A percentile compares a stretch with the other conserved stretches of the same genome.
Conservation (phyloP, 2,888 invertebrate species). For the Acanthosepion esculentum region DNA sequence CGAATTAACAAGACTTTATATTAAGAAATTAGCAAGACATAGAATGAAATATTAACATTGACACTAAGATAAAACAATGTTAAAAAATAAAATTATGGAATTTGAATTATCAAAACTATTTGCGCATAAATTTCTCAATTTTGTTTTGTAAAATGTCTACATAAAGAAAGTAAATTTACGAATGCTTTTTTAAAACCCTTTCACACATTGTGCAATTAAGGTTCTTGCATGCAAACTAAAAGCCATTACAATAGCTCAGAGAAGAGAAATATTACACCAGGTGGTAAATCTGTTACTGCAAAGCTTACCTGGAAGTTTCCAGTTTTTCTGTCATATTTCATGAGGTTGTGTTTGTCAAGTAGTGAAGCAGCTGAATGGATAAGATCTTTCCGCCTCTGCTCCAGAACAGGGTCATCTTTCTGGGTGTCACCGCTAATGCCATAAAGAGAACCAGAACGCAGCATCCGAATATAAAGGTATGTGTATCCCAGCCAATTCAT, state of each 20-base stretch:
- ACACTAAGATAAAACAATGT: too few relatives aligned
- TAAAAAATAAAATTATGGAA: too few relatives aligned
- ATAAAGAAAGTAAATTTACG: too few relatives aligned
- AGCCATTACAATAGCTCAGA: not conserved
- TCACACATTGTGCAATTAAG: too few relatives aligned
- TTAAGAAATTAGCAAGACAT: too few relatives aligned
- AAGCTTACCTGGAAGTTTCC: slow-evolving; percentile 83
- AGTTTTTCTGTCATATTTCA: slow-evolving; percentile 93
- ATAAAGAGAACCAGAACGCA: slow-evolving; percentile 90
- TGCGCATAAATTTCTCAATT: too few relatives aligned
- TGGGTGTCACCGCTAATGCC: slow-evolving; percentile 82
- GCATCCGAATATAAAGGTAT: slow-evolving; percentile 96
- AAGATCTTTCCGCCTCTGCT: slow-evolving; percentile 93
- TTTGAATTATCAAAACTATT: too few relatives aligned
- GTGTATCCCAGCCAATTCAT: slow-evolving; percentile 95
- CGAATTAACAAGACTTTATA: too few relatives aligned
- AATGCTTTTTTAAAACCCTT: too few relatives aligned
- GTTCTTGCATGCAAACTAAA: not conserved
- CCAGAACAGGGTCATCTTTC: slow-evolving; percentile 88
- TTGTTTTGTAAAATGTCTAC: too few relatives aligned
- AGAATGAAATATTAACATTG: too few relatives aligned
- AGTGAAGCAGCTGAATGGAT: slow-evolving; percentile 94
- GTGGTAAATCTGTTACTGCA: too few relatives aligned
- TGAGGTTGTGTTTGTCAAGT: slow-evolving; percentile 93
- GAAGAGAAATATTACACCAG: not conserved